Evolutionary conservation across 1,140 invertebrate species (phyloP).

Genomic region (Lineus longissimus): DNA sequence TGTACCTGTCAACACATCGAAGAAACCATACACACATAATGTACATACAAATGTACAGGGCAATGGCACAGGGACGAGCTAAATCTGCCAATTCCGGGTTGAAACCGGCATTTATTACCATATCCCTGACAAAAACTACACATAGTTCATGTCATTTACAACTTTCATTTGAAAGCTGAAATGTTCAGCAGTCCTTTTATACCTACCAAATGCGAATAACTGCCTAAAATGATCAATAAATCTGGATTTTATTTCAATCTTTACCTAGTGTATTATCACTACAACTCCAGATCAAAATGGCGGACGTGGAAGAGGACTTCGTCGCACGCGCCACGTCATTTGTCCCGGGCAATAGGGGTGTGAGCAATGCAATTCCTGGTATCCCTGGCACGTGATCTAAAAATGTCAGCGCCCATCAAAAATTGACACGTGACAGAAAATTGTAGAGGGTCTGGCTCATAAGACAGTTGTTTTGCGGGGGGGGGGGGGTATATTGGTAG

Average conservation of each 20-base stretch:
- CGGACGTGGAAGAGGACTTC: background rate
- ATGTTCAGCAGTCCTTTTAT: background rate
- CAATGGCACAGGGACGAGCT: too few species aligned
- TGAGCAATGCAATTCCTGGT: background rate
- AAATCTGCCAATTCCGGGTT: too few species aligned
- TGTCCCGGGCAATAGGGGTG: background rate
- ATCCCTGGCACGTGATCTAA: conserved; percentile 5
- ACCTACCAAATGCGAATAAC: background rate
- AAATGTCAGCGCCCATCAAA: conserved; percentile 3
- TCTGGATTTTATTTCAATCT: background rate
- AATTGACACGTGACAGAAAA: too few species aligned
- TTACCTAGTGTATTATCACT: background rate
- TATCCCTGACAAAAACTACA: background rate
- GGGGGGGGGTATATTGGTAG: too few species aligned
- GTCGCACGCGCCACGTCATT: conserved; percentile 5
- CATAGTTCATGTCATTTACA: background rate
- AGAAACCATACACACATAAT: too few species aligned
- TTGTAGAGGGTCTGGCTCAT: too few species aligned
- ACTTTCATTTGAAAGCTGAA: background rate
- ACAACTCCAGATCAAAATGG: background rate
- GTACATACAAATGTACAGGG: too few species aligned
- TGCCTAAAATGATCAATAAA: too few species aligned
- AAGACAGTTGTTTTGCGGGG: too few species aligned
- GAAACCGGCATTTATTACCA: too few species aligned
- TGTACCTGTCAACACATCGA: too few species aligned